These are phyloP conservation scores for Tenodera sinensis DNA, from an alignment of 2,888 invertebrate species.

Conservation along the genomic window DNA sequence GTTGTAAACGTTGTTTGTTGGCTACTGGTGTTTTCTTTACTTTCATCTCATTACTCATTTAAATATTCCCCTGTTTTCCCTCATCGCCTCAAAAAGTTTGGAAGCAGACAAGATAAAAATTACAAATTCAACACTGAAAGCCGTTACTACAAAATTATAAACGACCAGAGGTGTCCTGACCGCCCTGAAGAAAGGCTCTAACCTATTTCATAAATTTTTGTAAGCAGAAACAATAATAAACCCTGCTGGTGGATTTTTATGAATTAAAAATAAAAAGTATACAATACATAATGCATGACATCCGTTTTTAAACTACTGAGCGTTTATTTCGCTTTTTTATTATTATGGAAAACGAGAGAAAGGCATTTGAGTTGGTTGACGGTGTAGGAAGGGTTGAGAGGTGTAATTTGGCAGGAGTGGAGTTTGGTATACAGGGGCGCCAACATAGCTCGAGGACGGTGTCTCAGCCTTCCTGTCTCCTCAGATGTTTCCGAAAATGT, in stretches of 20 bases:
- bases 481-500: neutral
- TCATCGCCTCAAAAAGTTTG: neutral
- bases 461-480: neutral
- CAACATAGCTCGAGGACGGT: neutral
- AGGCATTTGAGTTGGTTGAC: neutral
- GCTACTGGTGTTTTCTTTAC: neutral
- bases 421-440: neutral
- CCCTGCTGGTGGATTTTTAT: neutral
- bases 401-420: conserved; percentile 2
- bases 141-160: neutral
- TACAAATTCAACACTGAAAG: neutral
- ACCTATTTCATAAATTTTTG: neutral
- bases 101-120: neutral
- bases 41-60: neutral
- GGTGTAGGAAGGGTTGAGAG: neutral
- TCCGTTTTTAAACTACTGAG: neutral
- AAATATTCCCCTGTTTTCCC: neutral
- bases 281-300: conserved; percentile 17
- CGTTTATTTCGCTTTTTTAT: neutral
- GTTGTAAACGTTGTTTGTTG: neutral
- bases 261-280: conserved; percentile 9
- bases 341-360: neutral
- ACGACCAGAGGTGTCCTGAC: neutral
- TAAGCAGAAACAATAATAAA: neutral
- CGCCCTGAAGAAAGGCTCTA: neutral